A percentile compares a stretch with the other conserved stretches of the same genome.
Evolutionary conservation across 2,888 invertebrate genomes (phyloP).

Genomic region (Pristionchus japonicus): DNA sequence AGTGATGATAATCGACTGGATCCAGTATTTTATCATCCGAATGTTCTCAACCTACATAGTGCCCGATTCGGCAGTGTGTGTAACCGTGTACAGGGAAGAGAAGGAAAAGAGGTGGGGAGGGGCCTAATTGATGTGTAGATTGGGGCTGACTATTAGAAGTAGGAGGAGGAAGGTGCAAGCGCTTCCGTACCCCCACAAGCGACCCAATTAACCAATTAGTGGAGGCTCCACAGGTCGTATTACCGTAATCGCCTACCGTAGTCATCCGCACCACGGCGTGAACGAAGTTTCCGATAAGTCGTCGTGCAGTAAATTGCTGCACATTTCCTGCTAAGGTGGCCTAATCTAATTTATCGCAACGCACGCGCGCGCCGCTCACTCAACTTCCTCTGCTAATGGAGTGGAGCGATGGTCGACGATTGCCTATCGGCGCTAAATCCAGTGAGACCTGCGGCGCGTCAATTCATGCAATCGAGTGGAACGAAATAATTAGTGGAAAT

Average conservation of each 20-base stretch:
- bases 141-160: slow-evolving; percentile 27
- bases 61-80: too few species aligned
- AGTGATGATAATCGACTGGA: too few species aligned
- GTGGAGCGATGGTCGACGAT: background rate
- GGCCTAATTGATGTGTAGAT: slow-evolving; percentile 33
- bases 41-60: too few species aligned
- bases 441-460: slow-evolving; percentile 31
- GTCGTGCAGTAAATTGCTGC: background rate
- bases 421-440: slow-evolving; percentile 40
- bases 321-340: slow-evolving; percentile 14
- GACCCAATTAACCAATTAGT: background rate
- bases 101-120: background rate
- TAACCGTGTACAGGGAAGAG: background rate
- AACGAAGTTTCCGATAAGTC: background rate
- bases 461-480: background rate
- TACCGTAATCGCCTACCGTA: too few species aligned
- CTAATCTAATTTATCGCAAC: slow-evolving; percentile 37
- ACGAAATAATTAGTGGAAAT: slow-evolving; percentile 29
- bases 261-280: background rate
- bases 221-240: background rate
- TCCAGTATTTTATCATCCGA: too few species aligned
- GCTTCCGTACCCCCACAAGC: background rate
- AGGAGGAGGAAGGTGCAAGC: background rate
- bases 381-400: slow-evolving; percentile 19
- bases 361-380: slow-evolving; percentile 16